These are phyloP conservation scores for Scomber colias DNA, from an alignment of 2,113 vertebrate genomes.

Conservation along the genomic window DNA sequence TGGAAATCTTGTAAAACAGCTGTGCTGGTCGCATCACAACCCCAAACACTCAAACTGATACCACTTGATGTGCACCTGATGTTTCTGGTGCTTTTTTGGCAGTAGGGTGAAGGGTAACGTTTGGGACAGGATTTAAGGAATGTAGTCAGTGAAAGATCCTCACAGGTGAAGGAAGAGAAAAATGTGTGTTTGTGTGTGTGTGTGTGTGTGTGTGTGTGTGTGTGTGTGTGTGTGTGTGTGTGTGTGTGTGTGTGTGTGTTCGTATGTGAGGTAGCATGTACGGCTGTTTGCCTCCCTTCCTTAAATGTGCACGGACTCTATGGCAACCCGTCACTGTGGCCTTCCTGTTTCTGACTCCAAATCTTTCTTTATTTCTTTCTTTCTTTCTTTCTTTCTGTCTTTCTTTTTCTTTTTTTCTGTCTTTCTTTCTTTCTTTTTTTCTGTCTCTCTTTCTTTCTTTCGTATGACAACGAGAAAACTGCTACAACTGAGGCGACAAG, in stretches of 20 bases:
- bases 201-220: slow-evolving; percentile 41
- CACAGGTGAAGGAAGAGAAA: slow-evolving; percentile 26
- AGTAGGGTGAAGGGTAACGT: slow-evolving; percentile 18
- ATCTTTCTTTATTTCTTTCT: slow-evolving; percentile 55
- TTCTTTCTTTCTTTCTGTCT: slow-evolving; percentile 37
- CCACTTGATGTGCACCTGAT: slow-evolving; percentile 18
- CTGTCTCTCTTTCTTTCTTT: slow-evolving; percentile 40
- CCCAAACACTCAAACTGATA: background rate
- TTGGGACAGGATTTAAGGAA: slow-evolving; percentile 45
- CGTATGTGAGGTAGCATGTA: slow-evolving; percentile 35
- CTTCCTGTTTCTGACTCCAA: slow-evolving; percentile 81
- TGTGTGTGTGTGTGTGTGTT: background rate
- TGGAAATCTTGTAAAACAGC: slow-evolving; percentile 5
- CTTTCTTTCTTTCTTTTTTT: slow-evolving; percentile 61
- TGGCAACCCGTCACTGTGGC: slow-evolving; percentile 83
- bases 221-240: background rate
- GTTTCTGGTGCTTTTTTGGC: slow-evolving; percentile 18
- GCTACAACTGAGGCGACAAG: slow-evolving; percentile 72
- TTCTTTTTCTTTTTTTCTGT: slow-evolving; percentile 52
- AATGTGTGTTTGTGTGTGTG: slow-evolving; percentile 21
- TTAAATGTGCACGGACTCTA: slow-evolving; percentile 75
- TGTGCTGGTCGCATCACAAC: slow-evolving; percentile 18
- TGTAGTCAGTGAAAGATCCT: slow-evolving; percentile 53
- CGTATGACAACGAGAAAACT: slow-evolving; percentile 76
- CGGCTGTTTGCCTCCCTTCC: slow-evolving; percentile 68